Conservation (phyloP, 2,113 vertebrate species). For the Salvelinus sp. region DNA sequence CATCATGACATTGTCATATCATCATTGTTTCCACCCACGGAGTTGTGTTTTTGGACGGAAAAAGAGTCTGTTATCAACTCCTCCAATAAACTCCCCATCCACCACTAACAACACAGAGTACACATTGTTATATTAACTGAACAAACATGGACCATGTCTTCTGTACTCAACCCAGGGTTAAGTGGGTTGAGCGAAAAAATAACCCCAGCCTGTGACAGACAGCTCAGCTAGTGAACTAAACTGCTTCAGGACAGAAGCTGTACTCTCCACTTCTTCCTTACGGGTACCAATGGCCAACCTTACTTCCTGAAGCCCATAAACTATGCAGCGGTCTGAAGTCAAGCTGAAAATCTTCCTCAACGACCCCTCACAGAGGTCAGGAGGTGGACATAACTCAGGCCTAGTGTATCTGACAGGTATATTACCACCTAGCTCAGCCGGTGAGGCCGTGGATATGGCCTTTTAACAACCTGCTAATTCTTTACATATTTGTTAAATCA, state of each 20-base stretch:
- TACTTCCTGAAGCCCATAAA: constrained; percentile 69
- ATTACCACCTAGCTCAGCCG: constrained; percentile 45
- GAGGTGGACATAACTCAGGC: constrained; percentile 55
- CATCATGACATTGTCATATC: too few relatives aligned
- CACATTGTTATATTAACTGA: too few relatives aligned
- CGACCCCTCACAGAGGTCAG: constrained; percentile 65
- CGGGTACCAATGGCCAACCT: constrained; percentile 49
- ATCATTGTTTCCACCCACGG: not conserved
- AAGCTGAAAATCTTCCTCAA: constrained; percentile 60
- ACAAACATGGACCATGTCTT: too few relatives aligned
- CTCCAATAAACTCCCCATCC: not conserved
- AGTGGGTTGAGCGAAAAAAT: not conserved
- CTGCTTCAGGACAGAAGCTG: constrained; percentile 39
- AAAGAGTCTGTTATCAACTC: not conserved
- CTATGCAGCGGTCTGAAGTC: constrained; percentile 67
- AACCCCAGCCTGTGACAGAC: not conserved
- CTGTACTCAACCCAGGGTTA: too few relatives aligned
- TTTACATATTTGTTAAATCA: constrained; percentile 15
- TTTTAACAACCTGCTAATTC: constrained; percentile 44
- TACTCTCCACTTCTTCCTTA: constrained; percentile 52
- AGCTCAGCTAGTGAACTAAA: constrained; percentile 18
- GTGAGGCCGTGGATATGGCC: constrained; percentile 39
- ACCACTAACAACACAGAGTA: not conserved
- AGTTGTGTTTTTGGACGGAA: not conserved
- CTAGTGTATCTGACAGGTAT: constrained; percentile 57